phyloP scores from a whole-genome alignment of 1,140 invertebrate species.

The Palaemon carinicauda region DNA sequence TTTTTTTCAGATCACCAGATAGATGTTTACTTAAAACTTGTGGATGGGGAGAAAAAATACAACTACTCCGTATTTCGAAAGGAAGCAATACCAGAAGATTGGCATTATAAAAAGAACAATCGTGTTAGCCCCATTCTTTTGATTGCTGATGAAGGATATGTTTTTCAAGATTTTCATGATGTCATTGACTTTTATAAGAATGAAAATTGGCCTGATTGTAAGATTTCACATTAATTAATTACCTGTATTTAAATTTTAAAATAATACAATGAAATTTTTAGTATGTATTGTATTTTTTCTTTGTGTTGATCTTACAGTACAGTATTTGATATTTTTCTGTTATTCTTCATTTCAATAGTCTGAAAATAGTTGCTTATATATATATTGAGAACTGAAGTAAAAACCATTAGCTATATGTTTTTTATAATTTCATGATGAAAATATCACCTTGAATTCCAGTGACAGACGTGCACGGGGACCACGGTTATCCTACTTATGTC shows the following conservation, averaged over 20 bases:
- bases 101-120: slow-evolving; percentile 62
- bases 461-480: slow-evolving; percentile 59
- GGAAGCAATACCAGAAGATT: slow-evolving; percentile 62
- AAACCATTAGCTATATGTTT: neutral
- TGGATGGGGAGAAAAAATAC: neutral
- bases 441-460: neutral
- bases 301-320: neutral
- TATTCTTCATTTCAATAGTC: too few species aligned
- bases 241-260: too few species aligned
- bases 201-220: slow-evolving; percentile 1
- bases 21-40: slow-evolving; percentile 39
- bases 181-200: slow-evolving; percentile 50
- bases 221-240: neutral
- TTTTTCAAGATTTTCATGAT: slow-evolving; percentile 42
- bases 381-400: neutral
- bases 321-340: neutral
- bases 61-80: slow-evolving; percentile 61
- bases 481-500: slow-evolving; percentile 62
- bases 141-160: slow-evolving; percentile 62
- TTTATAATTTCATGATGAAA: neutral
- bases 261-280: neutral
- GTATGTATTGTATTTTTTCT: neutral
- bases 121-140: slow-evolving; percentile 62
- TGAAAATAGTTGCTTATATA: too few species aligned
- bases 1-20: slow-evolving; percentile 45